Evolutionary conservation across 2,113 vertebrate genomes (phyloP), one percentile per base, ranked within the genome.

Genomic region (Centropristis striata): DNA sequence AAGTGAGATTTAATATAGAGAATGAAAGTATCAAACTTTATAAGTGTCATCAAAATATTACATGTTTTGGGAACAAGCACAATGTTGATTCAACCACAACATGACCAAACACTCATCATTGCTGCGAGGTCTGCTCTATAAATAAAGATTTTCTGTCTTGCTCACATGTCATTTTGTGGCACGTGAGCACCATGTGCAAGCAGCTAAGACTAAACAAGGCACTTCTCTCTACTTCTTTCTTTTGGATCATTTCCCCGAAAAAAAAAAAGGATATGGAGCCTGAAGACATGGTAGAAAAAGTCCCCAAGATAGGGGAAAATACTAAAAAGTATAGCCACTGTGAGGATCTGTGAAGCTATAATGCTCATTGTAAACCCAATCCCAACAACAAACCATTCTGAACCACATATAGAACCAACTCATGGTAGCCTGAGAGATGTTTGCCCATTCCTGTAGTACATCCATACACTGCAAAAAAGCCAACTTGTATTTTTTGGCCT

Each of bases 201-300:
- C 47, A 68, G 36, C 39, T 36, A 53, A 57, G 37, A 42, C 20
- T 64, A 81, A 78, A 82, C 65, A 20, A 60, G 46, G 25, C 58
- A 60, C 23, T 57, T 61, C 32, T 32, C 32, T 32, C n/a, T 20
- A 73, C 80, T 15, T 72, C 1, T 61, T 4, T 4, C 18, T 36
- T 70, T 39, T 23, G 20, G 16, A 78, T 39, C 3, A 49, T 53
- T 42, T 71, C 73, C 25, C 36, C 46, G 0, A 53, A 71, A 32
- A 23, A 37, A 20, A 15, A 32, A 25, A n/a, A 41, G 13, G 61
- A 54, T 50, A 65, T 28, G n/a, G n/a, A 70, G 61, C 15, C 2
- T 46, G n/a, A 53, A 53, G 13, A 10, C 37, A 4, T 57, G 41
- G 3, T n/a, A 71, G 51, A 64, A 21, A 16, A 44, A 23, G 21